Evolutionary conservation across 2,888 invertebrate species (phyloP).

Genomic region (Anorthoa munda): DNA sequence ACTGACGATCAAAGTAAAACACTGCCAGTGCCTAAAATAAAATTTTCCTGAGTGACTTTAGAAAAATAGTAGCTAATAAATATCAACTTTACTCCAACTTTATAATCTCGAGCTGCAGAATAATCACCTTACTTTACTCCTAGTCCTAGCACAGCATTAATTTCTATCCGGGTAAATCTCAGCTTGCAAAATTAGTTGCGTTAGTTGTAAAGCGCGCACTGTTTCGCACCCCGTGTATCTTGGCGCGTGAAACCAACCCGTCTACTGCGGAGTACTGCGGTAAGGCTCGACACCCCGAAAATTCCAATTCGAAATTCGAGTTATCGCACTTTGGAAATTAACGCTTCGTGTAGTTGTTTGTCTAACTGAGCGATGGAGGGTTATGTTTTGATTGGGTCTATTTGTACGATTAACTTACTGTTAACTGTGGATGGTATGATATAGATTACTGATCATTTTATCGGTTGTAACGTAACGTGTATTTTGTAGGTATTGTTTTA

Average conservation of each 20-base stretch:
- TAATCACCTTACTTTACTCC: conserved; percentile 12
- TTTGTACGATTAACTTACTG: conserved; percentile 28
- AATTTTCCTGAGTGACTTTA: too few relatives aligned
- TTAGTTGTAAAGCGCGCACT: conserved; percentile 53
- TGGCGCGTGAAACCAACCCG: conserved; percentile 64
- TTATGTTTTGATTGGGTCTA: conserved; percentile 44
- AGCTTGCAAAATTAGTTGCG: conserved; percentile 49
- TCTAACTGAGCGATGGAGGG: conserved; percentile 47
- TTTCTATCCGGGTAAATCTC: conserved; percentile 48
- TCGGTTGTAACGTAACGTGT: neutral
- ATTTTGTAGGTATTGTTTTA: too few relatives aligned
- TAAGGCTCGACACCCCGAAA: conserved; percentile 64
- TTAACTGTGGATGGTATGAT: neutral
- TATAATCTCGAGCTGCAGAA: neutral
- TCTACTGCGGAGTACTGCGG: conserved; percentile 61
- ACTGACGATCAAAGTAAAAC: too few relatives aligned
- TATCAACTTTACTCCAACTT: too few relatives aligned
- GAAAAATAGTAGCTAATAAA: too few relatives aligned
- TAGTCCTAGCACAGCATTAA: conserved; percentile 28
- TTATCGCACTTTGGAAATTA: conserved; percentile 69
- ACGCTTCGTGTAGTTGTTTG: conserved; percentile 61
- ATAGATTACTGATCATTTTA: neutral
- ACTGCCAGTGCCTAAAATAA: too few relatives aligned
- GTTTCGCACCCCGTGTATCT: conserved; percentile 62
- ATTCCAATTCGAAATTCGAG: conserved; percentile 70